These are phyloP conservation scores for Adelges cooleyi DNA, from an alignment of 1,140 invertebrate species.

Conservation along the genomic window DNA sequence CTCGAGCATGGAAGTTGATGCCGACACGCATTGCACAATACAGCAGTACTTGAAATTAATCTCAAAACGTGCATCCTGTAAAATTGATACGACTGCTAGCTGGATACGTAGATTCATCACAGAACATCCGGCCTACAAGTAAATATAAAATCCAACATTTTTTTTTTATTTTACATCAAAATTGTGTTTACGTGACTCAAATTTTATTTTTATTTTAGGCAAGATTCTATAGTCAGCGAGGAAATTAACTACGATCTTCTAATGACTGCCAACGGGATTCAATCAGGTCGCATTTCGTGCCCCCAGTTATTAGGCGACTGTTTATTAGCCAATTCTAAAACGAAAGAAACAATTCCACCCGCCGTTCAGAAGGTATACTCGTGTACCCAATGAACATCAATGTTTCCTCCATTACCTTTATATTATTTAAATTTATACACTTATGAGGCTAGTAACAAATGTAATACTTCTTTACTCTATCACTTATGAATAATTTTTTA, in stretches of 20 bases:
- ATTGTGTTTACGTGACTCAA: background rate
- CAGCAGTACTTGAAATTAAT: conserved; percentile 95
- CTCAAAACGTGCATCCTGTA: conserved; percentile 73
- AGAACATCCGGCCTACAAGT: conserved; percentile 81
- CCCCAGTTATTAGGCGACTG: conserved; percentile 62
- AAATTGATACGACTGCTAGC: conserved; percentile 71
- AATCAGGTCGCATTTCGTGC: conserved; percentile 56
- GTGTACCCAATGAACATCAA: background rate
- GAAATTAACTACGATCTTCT: conserved; percentile 89
- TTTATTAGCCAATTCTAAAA: conserved; percentile 51
- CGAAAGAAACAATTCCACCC: conserved; percentile 64
- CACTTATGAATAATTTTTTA: background rate
- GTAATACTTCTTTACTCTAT: conserved; percentile 3
- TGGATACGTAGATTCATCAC: conserved; percentile 89
- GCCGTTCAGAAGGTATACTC: conserved; percentile 48
- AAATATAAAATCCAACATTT: conserved; percentile 35
- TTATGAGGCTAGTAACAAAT: no score
- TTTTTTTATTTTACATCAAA: background rate
- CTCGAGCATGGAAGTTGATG: conserved; percentile 85
- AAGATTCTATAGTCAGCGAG: conserved; percentile 82
- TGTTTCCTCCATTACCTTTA: background rate
- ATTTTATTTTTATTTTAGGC: conserved; percentile 40
- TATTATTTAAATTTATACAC: background rate
- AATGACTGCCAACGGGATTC: conserved; percentile 59
- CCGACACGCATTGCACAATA: conserved; percentile 92